phyloP scores from a whole-genome alignment of 2,888 invertebrate genomes.

The Hermaeophaga mercurialis region DNA sequence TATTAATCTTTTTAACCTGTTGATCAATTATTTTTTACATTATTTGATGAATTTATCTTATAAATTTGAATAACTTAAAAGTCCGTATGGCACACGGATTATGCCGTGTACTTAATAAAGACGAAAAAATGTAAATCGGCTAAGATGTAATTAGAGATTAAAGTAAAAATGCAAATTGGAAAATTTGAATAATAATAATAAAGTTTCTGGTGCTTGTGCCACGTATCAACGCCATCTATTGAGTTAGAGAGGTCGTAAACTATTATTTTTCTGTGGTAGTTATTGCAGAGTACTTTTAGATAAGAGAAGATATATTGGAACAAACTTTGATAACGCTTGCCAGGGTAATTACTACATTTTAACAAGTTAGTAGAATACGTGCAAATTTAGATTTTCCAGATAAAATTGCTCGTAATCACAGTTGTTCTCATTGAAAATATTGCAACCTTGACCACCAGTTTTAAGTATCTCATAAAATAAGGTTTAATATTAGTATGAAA shows the following conservation, averaged over 20 bases:
- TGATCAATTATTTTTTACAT: no score
- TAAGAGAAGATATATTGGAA: slow-evolving; percentile 4
- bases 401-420: not conserved
- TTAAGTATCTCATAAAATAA: no score
- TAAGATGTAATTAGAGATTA: slow-evolving; percentile 32
- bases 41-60: no score
- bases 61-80: not conserved
- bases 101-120: not conserved
- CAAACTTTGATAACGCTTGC: slow-evolving; percentile 1
- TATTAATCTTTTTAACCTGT: no score
- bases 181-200: slow-evolving; percentile 20
- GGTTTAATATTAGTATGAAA: no score
- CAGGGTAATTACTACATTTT: slow-evolving; percentile 1
- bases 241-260: slow-evolving; percentile 9
- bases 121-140: not conserved
- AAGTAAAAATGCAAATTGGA: slow-evolving; percentile 31
- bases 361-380: slow-evolving; percentile 3
- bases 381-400: slow-evolving; percentile 2
- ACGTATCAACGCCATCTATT: slow-evolving; percentile 11
- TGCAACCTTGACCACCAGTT: no score
- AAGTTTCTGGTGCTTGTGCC: slow-evolving; percentile 11
- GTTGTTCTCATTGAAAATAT: not conserved
- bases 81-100: not conserved
- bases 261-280: slow-evolving; percentile 1
- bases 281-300: slow-evolving; percentile 7